phyloP scores from a whole-genome alignment of 2,888 invertebrate genomes.

The Palloptera scutellata region DNA sequence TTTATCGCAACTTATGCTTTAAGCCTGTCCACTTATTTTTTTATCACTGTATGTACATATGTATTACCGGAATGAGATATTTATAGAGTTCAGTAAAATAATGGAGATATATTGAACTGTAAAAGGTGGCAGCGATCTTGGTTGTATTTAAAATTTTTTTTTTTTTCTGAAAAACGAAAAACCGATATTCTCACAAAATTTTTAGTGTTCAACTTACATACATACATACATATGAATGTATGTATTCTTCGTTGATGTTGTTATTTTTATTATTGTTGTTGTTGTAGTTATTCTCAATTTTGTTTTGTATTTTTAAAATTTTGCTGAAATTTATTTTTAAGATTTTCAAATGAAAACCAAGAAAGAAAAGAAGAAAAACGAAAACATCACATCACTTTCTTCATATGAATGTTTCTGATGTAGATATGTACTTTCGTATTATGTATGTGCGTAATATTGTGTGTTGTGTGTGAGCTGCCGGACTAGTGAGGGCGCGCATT shows the following conservation, averaged over 20 bases:
- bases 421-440: neutral
- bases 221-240: neutral
- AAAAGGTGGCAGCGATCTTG: no score
- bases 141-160: no score
- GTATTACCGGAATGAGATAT: neutral
- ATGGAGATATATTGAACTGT: no score
- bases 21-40: no score
- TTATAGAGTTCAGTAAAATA: neutral
- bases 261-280: constrained; percentile 13
- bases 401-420: constrained; percentile 2
- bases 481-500: no score
- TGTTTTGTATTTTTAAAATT: constrained; percentile 35
- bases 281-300: constrained; percentile 18
- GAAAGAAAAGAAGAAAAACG: neutral
- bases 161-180: no score
- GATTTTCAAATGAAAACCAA: constrained; percentile 22
- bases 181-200: neutral
- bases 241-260: constrained; percentile 11
- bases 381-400: neutral
- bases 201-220: neutral
- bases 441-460: neutral
- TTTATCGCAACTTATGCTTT: no score
- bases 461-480: neutral
- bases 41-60: no score
- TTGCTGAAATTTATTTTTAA: constrained; percentile 65